phyloP scores from a whole-genome alignment of 2,797 vertebrate species.

The Enteromius anoplus region DNA sequence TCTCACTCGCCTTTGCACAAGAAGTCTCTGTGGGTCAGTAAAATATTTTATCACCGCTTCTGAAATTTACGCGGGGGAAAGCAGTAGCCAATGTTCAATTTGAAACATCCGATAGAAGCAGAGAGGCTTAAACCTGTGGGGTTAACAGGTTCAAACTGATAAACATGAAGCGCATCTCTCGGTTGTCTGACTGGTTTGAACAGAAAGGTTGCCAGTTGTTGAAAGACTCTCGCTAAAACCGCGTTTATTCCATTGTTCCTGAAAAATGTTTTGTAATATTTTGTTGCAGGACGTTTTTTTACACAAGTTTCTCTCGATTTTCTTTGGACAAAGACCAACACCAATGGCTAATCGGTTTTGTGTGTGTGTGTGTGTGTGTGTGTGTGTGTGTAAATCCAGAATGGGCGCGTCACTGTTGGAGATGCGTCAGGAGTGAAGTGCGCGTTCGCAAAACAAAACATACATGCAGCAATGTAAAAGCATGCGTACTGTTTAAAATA shows the following conservation, averaged over 20 bases:
- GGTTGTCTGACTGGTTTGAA: not conserved
- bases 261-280: not conserved
- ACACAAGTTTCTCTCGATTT: not conserved
- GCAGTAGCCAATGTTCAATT: too few relatives aligned
- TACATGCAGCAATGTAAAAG: not conserved
- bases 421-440: not conserved
- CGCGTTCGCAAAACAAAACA: not conserved
- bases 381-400: not conserved
- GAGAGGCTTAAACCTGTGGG: not conserved
- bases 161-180: not conserved
- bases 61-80: not conserved
- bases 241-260: not conserved
- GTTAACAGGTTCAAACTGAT: not conserved
- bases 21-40: conserved; percentile 92
- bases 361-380: not conserved
- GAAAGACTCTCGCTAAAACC: not conserved
- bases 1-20: conserved; percentile 95
- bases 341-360: not conserved
- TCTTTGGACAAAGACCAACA: not conserved
- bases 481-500: not conserved
- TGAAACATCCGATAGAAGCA: not conserved
- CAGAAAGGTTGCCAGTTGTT: not conserved
- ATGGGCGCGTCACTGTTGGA: conserved; percentile 12
- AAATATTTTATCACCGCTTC: not conserved
- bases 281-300: not conserved